Evolutionary conservation across 1,140 invertebrate species (phyloP), one percentile per base, ranked within the genome.

Genomic region (Bombus confusus): DNA sequence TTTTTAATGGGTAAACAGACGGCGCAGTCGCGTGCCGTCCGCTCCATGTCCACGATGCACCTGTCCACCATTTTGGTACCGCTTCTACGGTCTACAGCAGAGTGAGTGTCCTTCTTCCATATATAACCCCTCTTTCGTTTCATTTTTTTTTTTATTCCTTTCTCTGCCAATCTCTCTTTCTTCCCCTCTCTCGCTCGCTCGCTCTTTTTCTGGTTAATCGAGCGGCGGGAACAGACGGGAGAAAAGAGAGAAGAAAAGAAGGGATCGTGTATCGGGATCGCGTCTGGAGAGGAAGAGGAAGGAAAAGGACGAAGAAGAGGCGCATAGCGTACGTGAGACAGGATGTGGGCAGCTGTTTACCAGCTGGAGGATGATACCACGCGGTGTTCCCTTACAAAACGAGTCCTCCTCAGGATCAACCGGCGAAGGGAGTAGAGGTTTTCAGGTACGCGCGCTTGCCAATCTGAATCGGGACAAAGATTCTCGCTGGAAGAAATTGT

Each of bases 331-430:
- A 87, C 87, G 75, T 81, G 89, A 90, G 91, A 91, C 90, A 93
- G 92, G 92, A 91, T 91, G 92, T 93, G 92, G 91, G 92, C 92
- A 93, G 91, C 92, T 93, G 92, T 91, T 92, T 90, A 92, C 91
- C 91, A 92, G 91, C 91, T 92, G 91, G 91, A 91, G 87, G 88
- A 91, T 88, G 90, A 92, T 92, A 90, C 87, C 80, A 41, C 62
- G 47, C 64, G 81, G 57, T 80, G 81, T 86, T 72, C 47, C 64
- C 75, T 85, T 76, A 84, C 75, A 57, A 80, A 87, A 88, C 76
- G 71, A 57, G 78, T 87, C 73, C 52, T 83, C 62, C 52, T 75
- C n/a, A 59, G 73, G 43, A 52, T 59, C 72, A 47, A 43, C 39
- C 18, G 72, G 72, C 72, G 6, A 31, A 69, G 9, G 18, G 18